A percentile compares a stretch with the other conserved stretches of the same genome.
phyloP scores from a whole-genome alignment of 2,113 vertebrate species.

The Microcebus lehilahytsara region DNA sequence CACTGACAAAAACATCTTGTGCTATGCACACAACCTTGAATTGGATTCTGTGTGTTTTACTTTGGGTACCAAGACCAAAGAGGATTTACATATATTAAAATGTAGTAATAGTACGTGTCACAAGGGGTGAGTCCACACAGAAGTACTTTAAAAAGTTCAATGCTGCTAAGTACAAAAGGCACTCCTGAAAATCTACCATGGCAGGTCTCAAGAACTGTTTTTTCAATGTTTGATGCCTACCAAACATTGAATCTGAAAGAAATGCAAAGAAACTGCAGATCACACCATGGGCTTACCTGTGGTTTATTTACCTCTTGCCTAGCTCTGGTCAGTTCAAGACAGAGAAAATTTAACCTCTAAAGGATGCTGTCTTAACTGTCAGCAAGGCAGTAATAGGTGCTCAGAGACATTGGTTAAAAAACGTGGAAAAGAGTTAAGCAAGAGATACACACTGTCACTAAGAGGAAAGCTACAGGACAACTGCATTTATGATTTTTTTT shows the following conservation, averaged over 20 bases:
- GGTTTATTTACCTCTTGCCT: conserved; percentile 13
- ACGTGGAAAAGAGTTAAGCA: not conserved
- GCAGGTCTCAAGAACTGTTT: not conserved
- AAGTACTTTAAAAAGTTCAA: not conserved
- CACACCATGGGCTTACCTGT: not conserved
- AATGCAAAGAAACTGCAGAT: not conserved
- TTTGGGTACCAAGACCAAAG: not conserved
- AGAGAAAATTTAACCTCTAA: conserved; percentile 15
- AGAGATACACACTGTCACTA: not conserved
- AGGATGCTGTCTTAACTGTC: not conserved
- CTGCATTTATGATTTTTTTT: not conserved
- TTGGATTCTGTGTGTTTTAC: not conserved
- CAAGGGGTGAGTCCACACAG: not conserved
- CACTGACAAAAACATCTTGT: not conserved
- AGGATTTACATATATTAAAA: not conserved
- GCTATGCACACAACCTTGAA: not conserved
- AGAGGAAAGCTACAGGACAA: not conserved
- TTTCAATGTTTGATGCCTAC: not conserved
- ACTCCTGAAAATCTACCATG: not conserved
- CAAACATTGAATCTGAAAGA: conserved; percentile 6
- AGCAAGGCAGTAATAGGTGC: not conserved
- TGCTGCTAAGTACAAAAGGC: not conserved
- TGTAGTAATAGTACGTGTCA: fast-evolving
- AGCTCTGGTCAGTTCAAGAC: not conserved
- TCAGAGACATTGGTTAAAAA: not conserved